phyloP scores from a whole-genome alignment of 2,888 invertebrate genomes.

The Xanthostigma xanthostigma region DNA sequence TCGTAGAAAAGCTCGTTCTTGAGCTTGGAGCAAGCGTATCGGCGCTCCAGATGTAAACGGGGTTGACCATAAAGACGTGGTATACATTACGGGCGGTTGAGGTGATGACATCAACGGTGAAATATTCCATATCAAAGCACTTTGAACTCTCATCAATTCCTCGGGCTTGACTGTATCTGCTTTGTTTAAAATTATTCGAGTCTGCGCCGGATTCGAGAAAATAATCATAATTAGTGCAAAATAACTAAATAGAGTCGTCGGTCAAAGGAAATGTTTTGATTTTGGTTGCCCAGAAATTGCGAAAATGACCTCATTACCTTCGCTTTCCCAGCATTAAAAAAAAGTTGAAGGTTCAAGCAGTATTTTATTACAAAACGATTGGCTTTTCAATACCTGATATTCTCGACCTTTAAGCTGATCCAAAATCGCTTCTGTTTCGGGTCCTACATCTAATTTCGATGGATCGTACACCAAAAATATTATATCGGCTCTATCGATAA shows the following conservation, averaged over 20 bases:
- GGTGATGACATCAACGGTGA: constrained; percentile 92
- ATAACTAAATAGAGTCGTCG: no score
- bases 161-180: constrained; percentile 86
- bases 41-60: constrained; percentile 74
- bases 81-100: constrained; percentile 86
- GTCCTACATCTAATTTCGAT: constrained; percentile 86
- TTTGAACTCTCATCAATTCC: constrained; percentile 84
- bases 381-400: constrained; percentile 49
- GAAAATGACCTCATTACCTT: no score
- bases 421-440: constrained; percentile 86
- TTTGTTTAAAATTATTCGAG: constrained; percentile 86
- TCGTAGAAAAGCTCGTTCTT: constrained; percentile 74
- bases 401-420: constrained; percentile 90
- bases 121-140: constrained; percentile 90
- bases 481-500: constrained; percentile 89
- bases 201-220: constrained; percentile 32
- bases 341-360: no score
- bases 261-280: no score
- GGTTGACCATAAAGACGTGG: constrained; percentile 75
- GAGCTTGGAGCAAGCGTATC: constrained; percentile 65
- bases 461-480: constrained; percentile 93
- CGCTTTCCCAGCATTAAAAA: no score
- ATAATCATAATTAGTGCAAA: neutral
- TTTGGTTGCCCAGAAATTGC: no score
- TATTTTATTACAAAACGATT: neutral